Conservation (phyloP, 1,140 invertebrate species). For the Bombus soroeensis region DNA sequence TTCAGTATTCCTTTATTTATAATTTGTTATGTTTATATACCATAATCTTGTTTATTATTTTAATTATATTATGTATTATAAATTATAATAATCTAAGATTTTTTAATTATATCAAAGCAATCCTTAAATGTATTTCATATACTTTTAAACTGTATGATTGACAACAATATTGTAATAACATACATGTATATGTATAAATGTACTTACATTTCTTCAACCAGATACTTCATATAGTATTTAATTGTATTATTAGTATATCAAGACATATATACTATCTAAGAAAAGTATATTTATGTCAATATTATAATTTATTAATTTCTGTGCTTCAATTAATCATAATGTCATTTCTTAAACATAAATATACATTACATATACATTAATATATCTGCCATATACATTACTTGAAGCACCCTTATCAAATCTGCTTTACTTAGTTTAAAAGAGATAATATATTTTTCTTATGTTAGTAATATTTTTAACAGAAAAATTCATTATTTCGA, state of each 20-base stretch:
- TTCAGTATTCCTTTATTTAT: conserved; percentile 20
- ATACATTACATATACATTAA: background rate
- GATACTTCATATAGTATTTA: conserved; percentile 18
- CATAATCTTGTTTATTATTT: conserved; percentile 10
- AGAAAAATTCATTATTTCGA: background rate
- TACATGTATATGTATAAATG: conserved; percentile 31
- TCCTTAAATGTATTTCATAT: conserved; percentile 34
- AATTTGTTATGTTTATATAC: conserved; percentile 7
- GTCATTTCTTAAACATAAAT: background rate
- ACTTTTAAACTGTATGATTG: conserved; percentile 51
- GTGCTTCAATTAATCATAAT: conserved; percentile 4
- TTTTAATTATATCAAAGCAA: conserved; percentile 20
- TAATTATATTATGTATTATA: conserved; percentile 27
- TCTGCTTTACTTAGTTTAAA: background rate
- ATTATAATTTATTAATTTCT: conserved; percentile 6
- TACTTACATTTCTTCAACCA: conserved; percentile 19
- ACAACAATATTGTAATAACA: conserved; percentile 56
- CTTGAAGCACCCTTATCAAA: background rate
- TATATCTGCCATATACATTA: background rate
- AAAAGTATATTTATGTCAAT: conserved; percentile 30
- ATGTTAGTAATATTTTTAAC: background rate
- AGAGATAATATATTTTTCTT: background rate
- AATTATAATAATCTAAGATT: conserved; percentile 30
- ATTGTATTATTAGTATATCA: conserved; percentile 20
- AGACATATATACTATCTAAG: background rate